A percentile compares a stretch with the other conserved stretches of the same genome.
Conservation (phyloP, 2,113 vertebrate species). For the Paraplagusia blochii region DNA sequence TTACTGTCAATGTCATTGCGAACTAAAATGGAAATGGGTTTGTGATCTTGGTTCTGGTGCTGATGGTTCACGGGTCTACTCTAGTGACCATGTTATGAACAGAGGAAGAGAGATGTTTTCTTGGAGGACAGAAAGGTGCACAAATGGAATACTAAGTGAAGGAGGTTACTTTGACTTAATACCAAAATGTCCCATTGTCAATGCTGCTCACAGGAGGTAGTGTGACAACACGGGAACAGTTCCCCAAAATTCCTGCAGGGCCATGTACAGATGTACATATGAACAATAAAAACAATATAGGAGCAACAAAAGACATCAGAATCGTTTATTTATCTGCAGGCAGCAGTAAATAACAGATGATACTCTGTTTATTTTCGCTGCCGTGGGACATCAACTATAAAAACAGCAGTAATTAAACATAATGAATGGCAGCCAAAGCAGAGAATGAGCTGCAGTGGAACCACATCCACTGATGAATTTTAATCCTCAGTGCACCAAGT, state of each 20-base stretch:
- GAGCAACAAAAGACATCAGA: not conserved
- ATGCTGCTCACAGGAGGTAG: slow-evolving; percentile 42
- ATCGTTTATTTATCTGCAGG: slow-evolving; percentile 18
- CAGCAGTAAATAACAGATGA: not conserved
- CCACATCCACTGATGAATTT: not conserved
- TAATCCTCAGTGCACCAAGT: not conserved
- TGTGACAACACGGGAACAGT: slow-evolving; percentile 55
- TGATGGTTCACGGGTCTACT: slow-evolving; percentile 47
- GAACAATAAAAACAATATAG: no score
- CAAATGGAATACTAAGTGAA: slow-evolving; percentile 45
- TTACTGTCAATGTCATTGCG: slow-evolving; percentile 36
- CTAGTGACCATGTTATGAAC: slow-evolving; percentile 66
- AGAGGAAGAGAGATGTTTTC: slow-evolving; percentile 67
- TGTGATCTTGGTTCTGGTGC: slow-evolving; percentile 36
- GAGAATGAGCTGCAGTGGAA: not conserved
- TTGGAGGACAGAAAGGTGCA: slow-evolving; percentile 49
- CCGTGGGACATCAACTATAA: not conserved
- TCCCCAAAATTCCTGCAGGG: slow-evolving; percentile 72
- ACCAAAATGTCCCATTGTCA: slow-evolving; percentile 59
- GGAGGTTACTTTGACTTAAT: slow-evolving; percentile 41
- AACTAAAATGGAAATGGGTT: slow-evolving; percentile 34
- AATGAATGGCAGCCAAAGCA: slow-evolving; percentile 3
- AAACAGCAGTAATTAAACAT: slow-evolving; percentile 16
- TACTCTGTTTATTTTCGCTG: slow-evolving; percentile 1
- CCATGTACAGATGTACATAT: slow-evolving; percentile 53